These are phyloP conservation scores for Apotomis capreana DNA, from an alignment of 2,888 invertebrate genomes.

Conservation along the genomic window DNA sequence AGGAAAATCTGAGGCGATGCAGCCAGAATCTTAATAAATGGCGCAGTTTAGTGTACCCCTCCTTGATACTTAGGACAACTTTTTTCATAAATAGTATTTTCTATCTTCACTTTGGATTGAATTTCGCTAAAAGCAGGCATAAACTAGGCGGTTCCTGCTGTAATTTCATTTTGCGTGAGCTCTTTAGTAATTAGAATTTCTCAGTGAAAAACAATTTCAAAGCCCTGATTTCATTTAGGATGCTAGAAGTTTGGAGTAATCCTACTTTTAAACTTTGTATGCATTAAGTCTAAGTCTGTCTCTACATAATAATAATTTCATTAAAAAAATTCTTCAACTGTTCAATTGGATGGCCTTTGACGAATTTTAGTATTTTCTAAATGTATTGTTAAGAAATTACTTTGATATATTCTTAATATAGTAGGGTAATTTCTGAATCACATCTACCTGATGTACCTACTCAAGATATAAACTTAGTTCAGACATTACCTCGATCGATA, in stretches of 20 bases:
- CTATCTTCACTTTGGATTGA: slow-evolving; percentile 12
- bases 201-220: not conserved
- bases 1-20: slow-evolving; percentile 20
- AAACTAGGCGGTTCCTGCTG: slow-evolving; percentile 6
- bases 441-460: too few relatives aligned
- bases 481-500: too few relatives aligned
- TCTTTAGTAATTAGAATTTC: slow-evolving; percentile 17
- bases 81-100: slow-evolving; percentile 34
- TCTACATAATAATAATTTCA: too few relatives aligned
- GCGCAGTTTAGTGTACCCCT: slow-evolving; percentile 6
- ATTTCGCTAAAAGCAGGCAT: slow-evolving; percentile 7
- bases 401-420: too few relatives aligned
- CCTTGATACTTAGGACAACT: slow-evolving; percentile 13
- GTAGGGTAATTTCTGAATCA: too few relatives aligned
- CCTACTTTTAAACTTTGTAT: not conserved
- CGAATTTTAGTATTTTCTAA: too few relatives aligned
- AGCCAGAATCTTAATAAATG: slow-evolving; percentile 34
- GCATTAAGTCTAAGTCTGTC: not conserved
- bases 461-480: too few relatives aligned
- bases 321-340: too few relatives aligned
- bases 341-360: too few relatives aligned
- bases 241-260: slow-evolving; percentile 1
- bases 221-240: slow-evolving; percentile 3
- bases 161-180: slow-evolving; percentile 15
- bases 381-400: too few relatives aligned